phyloP scores from a whole-genome alignment of 2,888 invertebrate species.

The Drosophila infuscata region DNA sequence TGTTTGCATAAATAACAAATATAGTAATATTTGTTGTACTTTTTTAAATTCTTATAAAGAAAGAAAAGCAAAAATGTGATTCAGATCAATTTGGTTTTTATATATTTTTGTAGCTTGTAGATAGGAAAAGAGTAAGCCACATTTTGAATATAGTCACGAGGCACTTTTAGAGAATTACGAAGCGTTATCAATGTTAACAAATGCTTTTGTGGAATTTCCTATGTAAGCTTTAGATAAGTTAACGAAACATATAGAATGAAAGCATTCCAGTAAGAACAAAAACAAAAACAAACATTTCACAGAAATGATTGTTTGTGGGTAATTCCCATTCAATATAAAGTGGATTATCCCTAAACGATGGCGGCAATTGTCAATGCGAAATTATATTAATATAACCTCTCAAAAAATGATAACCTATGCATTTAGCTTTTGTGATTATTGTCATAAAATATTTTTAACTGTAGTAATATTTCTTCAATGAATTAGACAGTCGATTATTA shows the following conservation, averaged over 20 bases:
- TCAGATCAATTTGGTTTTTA: not conserved
- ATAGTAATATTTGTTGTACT: not conserved
- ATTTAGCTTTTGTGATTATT: not conserved
- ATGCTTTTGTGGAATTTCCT: not conserved
- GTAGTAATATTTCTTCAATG: not conserved
- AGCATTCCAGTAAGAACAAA: not conserved
- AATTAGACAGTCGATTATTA: constrained; percentile 12
- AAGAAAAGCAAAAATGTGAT: not conserved
- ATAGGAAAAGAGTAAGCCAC: not conserved
- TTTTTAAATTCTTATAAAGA: not conserved
- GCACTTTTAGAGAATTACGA: not conserved
- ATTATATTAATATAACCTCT: not conserved
- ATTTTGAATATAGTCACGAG: not conserved
- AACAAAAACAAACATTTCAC: not conserved
- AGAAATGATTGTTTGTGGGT: not conserved
- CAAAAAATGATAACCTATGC: not conserved
- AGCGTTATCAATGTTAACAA: constrained; percentile 3
- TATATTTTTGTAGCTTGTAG: not conserved
- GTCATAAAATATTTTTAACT: not conserved
- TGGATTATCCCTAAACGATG: not conserved
- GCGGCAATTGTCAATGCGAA: not conserved
- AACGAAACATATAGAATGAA: not conserved
- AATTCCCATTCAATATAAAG: not conserved
- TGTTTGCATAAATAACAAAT: not conserved
- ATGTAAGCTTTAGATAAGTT: not conserved